Base-by-base conservation (phyloP, 2,113 vertebrate species). In the Laticauda laticaudata region DNA sequence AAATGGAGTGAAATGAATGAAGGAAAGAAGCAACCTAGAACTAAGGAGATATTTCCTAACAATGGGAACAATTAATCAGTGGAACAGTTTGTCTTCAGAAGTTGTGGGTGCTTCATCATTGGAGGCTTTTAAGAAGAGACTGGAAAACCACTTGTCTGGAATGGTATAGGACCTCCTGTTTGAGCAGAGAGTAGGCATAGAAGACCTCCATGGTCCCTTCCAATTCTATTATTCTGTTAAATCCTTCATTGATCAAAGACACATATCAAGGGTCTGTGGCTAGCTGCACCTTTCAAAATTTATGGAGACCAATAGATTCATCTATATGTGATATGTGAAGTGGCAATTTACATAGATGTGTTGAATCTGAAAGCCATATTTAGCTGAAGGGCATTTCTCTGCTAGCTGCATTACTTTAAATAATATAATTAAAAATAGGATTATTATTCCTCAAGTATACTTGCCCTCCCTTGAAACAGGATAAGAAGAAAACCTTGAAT, bases 371-470 rank as follows among this genome's bases (percentile, higher is more conserved):
- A 53, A 0, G 9, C 34, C 61, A 2, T 39, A 61, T 87, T 92
- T 92, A 89, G 20, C 54, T 0, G 87, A n/a, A 39, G 4, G 43
- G 26, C 29, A 24, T 23, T 23, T 89, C 94, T 88, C 14, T 69
- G 21, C 57, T 91, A 75, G 43, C 56, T 88, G 64, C 64, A 93
- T 93, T 11, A 20, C 91, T 56, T 29, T 93, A 93, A 94, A 93
- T 93, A 93, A 91, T 15, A 93, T 88, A n/a, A 93, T 91, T 94
- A 92, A 92, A 91, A 89, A 91, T 90, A 88, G 29, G 8, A 21
- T 56, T 90, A 23, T 8, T 91, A 2, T 11, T 90, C 86, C 93
- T 29, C 61, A 43, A 92, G 29, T 59, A 94, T n/a, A 0, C 26
- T n/a, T 93, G 55, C 15, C 29, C 92, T 90, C 20, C 15, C 69